phyloP scores from a whole-genome alignment of 1,140 invertebrate genomes.

The Drosophila teissieri region DNA sequence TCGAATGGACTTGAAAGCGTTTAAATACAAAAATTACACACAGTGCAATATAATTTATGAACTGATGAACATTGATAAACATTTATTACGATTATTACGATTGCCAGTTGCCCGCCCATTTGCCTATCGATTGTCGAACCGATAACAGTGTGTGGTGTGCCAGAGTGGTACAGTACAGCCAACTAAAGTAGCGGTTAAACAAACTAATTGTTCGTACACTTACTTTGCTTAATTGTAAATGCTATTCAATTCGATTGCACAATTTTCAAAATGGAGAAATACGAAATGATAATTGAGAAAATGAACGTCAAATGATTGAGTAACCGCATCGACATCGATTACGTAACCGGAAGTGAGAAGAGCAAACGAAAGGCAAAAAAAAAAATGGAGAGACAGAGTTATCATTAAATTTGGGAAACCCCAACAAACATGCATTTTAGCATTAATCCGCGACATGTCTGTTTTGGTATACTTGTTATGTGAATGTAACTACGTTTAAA shows the following conservation, averaged over 20 bases:
- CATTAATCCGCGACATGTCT: slow-evolving; percentile 16
- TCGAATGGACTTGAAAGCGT: neutral
- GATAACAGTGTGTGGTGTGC: slow-evolving; percentile 39
- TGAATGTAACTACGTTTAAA: slow-evolving; percentile 6
- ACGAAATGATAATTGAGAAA: slow-evolving; percentile 50
- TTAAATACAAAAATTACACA: neutral
- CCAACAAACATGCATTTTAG: slow-evolving; percentile 37
- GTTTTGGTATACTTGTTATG: slow-evolving; percentile 10
- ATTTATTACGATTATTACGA: neutral
- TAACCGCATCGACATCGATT: slow-evolving; percentile 21
- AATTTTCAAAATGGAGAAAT: slow-evolving; percentile 45
- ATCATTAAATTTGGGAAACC: slow-evolving; percentile 30
- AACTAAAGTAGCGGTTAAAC: slow-evolving; percentile 57
- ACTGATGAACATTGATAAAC: neutral
- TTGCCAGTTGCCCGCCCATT: slow-evolving; percentile 7
- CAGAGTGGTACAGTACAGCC: slow-evolving; percentile 28
- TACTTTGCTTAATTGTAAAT: slow-evolving; percentile 83
- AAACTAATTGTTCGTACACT: slow-evolving; percentile 64
- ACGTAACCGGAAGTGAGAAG: slow-evolving; percentile 31
- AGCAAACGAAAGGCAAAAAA: slow-evolving; percentile 60
- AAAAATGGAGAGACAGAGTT: slow-evolving; percentile 31
- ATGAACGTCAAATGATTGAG: slow-evolving; percentile 57
- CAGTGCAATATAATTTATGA: neutral
- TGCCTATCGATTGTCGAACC: slow-evolving; percentile 28
- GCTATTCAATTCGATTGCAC: slow-evolving; percentile 62